A percentile compares a stretch with the other conserved stretches of the same genome.
phyloP scores from a whole-genome alignment of 2,888 invertebrate species.

The Endomychus coccineus region DNA sequence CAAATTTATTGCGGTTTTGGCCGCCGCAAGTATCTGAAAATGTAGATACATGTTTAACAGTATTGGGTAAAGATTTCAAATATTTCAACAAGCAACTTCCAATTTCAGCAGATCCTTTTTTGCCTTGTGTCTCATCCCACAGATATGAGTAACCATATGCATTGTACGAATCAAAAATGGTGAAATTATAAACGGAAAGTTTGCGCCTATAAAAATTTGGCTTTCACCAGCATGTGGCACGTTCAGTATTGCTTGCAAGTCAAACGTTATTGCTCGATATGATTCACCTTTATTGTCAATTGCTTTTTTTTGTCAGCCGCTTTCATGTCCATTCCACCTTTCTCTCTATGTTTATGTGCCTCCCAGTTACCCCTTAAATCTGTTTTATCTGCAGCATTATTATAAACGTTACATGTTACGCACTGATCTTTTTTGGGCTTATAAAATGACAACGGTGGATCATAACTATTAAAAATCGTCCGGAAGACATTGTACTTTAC shows the following conservation, averaged over 20 bases:
- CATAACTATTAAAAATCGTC: constrained; percentile 15
- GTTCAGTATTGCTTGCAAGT: constrained; percentile 16
- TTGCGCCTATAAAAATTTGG: constrained; percentile 6
- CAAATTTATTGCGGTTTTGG: constrained; percentile 13
- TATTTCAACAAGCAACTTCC: constrained; percentile 16
- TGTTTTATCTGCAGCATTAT: constrained; percentile 15
- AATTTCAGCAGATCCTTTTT: constrained; percentile 20
- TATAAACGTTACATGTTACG: constrained; percentile 17
- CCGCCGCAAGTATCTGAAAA: constrained; percentile 15
- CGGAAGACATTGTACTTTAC: constrained; percentile 15
- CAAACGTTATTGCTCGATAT: constrained; percentile 15
- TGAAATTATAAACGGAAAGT: constrained; percentile 21
- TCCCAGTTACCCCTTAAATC: constrained; percentile 2
- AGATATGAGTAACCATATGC: constrained; percentile 18
- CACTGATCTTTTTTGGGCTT: constrained; percentile 19
- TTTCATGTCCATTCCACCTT: too few species aligned
- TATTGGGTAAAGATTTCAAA: constrained; percentile 8
- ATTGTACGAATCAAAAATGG: constrained; percentile 17
- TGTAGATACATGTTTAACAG: constrained; percentile 6
- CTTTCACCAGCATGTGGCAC: constrained; percentile 3
- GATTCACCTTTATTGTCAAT: constrained; percentile 3
- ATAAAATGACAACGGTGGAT: constrained; percentile 15
- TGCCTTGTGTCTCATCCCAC: constrained; percentile 19
- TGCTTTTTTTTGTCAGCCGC: not conserved
- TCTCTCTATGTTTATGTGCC: not conserved